A percentile compares a stretch with the other conserved stretches of the same genome.
Evolutionary conservation across 2,888 invertebrate species (phyloP).

Genomic region (Crioceris asparagi): DNA sequence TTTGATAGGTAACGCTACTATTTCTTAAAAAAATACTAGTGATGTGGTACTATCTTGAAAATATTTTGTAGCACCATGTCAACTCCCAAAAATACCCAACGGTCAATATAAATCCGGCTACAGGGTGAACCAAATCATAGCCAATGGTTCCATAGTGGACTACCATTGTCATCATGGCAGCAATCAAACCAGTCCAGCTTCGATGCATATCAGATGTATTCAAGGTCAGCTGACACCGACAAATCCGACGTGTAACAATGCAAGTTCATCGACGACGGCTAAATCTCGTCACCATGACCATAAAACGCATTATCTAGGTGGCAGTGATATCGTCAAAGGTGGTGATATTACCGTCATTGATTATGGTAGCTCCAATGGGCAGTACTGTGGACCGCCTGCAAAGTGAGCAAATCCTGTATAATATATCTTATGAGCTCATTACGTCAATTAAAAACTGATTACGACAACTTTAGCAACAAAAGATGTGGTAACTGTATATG

Average conservation of each 20-base stretch:
- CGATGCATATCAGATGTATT: slow-evolving; percentile 4
- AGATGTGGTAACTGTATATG: too few relatives aligned
- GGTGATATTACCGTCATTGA: slow-evolving; percentile 52
- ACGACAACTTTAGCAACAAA: too few relatives aligned
- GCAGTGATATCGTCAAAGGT: slow-evolving; percentile 38
- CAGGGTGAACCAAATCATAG: slow-evolving; percentile 67
- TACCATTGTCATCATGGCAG: slow-evolving; percentile 63
- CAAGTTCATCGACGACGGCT: slow-evolving; percentile 56
- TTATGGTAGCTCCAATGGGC: slow-evolving; percentile 30
- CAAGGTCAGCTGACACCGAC: slow-evolving; percentile 26
- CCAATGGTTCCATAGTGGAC: slow-evolving; percentile 67
- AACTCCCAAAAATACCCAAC: slow-evolving; percentile 53
- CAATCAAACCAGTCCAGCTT: slow-evolving; percentile 43
- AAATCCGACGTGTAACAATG: slow-evolving; percentile 24
- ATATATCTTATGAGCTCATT: too few relatives aligned
- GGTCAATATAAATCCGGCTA: slow-evolving; percentile 70
- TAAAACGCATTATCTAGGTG: slow-evolving; percentile 37
- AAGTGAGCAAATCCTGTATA: too few relatives aligned
- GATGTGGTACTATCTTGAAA: neutral
- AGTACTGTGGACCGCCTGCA: slow-evolving; percentile 55
- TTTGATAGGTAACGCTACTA: slow-evolving; percentile 60
- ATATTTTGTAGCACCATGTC: slow-evolving; percentile 50
- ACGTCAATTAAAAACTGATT: too few relatives aligned
- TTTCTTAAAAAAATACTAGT: too few relatives aligned
- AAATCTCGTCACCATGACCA: slow-evolving; percentile 45